These are phyloP conservation scores for Phlogophora meticulosa DNA, from an alignment of 2,888 invertebrate genomes.

Conservation along the genomic window DNA sequence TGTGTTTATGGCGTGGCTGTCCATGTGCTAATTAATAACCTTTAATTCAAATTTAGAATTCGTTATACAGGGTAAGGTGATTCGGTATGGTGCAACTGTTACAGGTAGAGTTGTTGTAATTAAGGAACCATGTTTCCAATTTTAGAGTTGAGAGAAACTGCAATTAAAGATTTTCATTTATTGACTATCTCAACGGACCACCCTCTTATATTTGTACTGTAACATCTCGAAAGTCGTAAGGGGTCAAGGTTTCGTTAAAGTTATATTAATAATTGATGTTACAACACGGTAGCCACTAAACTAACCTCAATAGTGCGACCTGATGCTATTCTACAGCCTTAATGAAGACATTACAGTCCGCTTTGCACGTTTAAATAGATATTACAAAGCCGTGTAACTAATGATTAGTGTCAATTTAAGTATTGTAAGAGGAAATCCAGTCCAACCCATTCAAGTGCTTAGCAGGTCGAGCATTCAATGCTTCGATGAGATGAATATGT, in stretches of 20 bases:
- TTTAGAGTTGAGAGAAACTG: too few species aligned
- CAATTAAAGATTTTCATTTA: too few species aligned
- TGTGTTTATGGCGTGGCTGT: too few species aligned
- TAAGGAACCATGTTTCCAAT: too few species aligned
- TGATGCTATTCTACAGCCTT: slow-evolving; percentile 49
- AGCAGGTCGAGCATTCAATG: slow-evolving; percentile 62
- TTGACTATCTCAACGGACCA: too few species aligned
- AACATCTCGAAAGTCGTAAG: neutral
- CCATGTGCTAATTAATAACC: neutral
- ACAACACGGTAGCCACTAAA: slow-evolving; percentile 10
- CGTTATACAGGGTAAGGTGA: too few species aligned
- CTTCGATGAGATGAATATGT: slow-evolving; percentile 69
- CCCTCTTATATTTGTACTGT: too few species aligned
- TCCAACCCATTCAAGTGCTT: slow-evolving; percentile 66
- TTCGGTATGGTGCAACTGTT: too few species aligned
- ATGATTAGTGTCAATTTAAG: slow-evolving; percentile 80
- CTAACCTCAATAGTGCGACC: slow-evolving; percentile 9
- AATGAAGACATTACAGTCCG: slow-evolving; percentile 57
- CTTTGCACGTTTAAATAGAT: slow-evolving; percentile 60
- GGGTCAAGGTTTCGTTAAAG: neutral
- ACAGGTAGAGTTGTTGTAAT: too few species aligned
- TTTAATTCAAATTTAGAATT: too few species aligned
- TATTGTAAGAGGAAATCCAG: slow-evolving; percentile 70
- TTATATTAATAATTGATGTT: neutral
- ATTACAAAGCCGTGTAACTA: slow-evolving; percentile 73